phyloP scores from a whole-genome alignment of 37 sponge, comb jelly and placozoan genomes.

The Amphimedon queenslandica region DNA sequence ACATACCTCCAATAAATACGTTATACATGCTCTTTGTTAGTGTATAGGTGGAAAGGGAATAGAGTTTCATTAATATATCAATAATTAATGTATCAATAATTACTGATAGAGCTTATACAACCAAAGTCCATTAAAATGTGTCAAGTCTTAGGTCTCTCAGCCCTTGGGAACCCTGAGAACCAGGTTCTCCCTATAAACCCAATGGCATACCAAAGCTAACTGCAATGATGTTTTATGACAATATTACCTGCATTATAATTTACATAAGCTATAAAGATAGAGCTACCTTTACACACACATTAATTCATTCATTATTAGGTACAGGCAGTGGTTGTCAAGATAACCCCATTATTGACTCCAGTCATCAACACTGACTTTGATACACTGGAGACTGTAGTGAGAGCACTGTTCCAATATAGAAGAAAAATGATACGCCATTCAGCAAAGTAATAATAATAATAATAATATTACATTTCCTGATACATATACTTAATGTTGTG shows the following conservation, averaged over 20 bases:
- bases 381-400: conserved; percentile 66
- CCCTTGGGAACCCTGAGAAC: too few relatives aligned
- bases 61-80: too few relatives aligned
- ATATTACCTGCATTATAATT: background rate
- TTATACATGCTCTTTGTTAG: too few relatives aligned
- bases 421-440: conserved; percentile 62
- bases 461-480: background rate
- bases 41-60: too few relatives aligned
- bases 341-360: conserved; percentile 66
- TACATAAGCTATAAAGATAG: background rate
- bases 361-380: conserved; percentile 41
- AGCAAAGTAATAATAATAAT: conserved; percentile 28
- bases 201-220: too few relatives aligned
- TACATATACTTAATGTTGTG: background rate
- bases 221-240: background rate
- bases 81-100: too few relatives aligned
- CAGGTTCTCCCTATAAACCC: too few relatives aligned
- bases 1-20: too few relatives aligned
- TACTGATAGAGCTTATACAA: too few relatives aligned
- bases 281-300: too few relatives aligned
- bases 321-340: conserved; percentile 67
- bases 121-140: too few relatives aligned
- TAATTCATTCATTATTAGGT: conserved; percentile 40
- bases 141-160: too few relatives aligned
- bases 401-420: conserved; percentile 65